Evolutionary conservation across 2,797 vertebrate genomes (phyloP).

Genomic region (Orestias chungarensis): DNA sequence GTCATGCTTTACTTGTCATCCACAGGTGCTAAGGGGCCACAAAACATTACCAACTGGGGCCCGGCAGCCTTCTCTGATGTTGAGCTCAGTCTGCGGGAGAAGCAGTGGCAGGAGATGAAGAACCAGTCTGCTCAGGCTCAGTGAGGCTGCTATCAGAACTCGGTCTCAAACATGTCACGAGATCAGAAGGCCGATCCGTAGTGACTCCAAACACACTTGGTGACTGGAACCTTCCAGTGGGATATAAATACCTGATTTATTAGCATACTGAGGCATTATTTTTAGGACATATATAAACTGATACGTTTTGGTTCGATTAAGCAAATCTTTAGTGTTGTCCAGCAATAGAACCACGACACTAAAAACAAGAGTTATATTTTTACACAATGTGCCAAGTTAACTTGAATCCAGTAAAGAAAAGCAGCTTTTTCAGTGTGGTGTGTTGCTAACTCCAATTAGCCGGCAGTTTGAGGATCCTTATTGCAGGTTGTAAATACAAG

Average conservation of each 20-base stretch:
- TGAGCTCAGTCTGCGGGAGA: conserved; percentile 88
- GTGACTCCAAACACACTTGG: conserved; percentile 1
- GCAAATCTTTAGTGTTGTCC: not conserved
- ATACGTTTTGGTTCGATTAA: not conserved
- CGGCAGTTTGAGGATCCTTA: not conserved
- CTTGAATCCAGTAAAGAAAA: not conserved
- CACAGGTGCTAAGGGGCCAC: conserved; percentile 87
- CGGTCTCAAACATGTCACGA: not conserved
- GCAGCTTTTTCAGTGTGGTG: not conserved
- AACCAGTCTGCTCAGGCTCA: conserved; percentile 74
- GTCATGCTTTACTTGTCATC: not conserved
- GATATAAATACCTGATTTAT: conserved; percentile 4
- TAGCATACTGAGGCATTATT: conserved; percentile 9
- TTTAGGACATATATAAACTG: conserved; percentile 20
- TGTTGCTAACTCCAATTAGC: not conserved
- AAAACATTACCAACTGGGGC: conserved; percentile 94
- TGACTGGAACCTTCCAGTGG: conserved; percentile 5
- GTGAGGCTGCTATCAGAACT: conserved; percentile 35
- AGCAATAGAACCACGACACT: not conserved
- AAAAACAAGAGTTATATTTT: conserved; percentile 1
- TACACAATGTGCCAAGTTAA: not conserved
- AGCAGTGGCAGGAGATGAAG: conserved; percentile 91
- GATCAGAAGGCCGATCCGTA: conserved; percentile 5
- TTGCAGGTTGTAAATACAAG: not conserved
- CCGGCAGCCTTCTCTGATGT: conserved; percentile 89